phyloP scores from a whole-genome alignment of 2,113 vertebrate genomes.

The Coptodon rendalli region DNA sequence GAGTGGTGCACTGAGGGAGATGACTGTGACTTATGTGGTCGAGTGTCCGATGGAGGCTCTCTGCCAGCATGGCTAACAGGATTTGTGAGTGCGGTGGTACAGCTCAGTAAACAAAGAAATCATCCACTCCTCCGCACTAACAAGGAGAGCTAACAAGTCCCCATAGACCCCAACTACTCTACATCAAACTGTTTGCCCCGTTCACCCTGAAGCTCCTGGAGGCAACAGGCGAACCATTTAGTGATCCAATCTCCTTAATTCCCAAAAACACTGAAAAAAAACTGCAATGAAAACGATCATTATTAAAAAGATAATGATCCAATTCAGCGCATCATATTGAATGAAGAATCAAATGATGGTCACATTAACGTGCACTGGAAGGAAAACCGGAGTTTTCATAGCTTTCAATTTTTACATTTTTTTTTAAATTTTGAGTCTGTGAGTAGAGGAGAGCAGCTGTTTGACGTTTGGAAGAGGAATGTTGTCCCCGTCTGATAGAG shows the following conservation, averaged over 20 bases:
- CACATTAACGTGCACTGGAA: not conserved
- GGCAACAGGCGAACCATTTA: not conserved
- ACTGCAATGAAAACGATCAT: not conserved
- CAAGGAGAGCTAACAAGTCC: not conserved
- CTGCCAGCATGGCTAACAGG: not conserved
- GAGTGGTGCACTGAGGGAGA: not conserved
- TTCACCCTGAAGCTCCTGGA: not conserved
- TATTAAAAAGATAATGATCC: not conserved
- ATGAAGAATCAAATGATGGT: not conserved
- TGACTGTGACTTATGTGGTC: not conserved
- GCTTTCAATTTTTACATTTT: not conserved
- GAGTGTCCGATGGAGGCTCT: not conserved
- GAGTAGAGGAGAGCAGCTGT: not conserved
- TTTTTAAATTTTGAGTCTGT: not conserved
- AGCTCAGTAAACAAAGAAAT: not conserved
- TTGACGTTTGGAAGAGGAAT: not conserved
- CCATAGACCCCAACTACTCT: not conserved
- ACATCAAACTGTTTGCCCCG: not conserved
- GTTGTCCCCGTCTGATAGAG: not conserved
- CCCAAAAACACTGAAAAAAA: not conserved
- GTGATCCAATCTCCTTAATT: not conserved
- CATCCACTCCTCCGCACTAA: not conserved
- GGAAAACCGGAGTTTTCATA: not conserved
- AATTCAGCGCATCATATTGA: not conserved
- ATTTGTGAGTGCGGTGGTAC: not conserved